Evolutionary conservation across 2,113 vertebrate species (phyloP), one percentile per base, ranked within the genome.

Genomic region (Zosterops pallidus): DNA sequence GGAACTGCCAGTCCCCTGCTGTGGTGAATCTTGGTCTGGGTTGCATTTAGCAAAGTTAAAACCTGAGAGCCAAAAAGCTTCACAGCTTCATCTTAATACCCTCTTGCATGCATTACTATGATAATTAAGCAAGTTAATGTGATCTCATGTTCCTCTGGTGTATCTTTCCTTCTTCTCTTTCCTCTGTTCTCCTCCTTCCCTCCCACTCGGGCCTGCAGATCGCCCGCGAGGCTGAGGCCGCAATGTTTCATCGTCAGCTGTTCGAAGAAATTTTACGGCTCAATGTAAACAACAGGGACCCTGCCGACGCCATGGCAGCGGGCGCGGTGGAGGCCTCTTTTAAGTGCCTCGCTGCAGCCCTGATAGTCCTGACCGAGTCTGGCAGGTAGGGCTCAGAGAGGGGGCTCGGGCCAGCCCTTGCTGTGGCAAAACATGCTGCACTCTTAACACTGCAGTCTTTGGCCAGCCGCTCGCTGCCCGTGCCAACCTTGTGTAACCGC

Each of bases 291-390:
- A 98, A 97, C 97, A 98, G 97, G 91, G 99, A 99, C 96, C 98
- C 98, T 62, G 98, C 98, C 37, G 99, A 99, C 95, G 99, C 99
- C 95, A 99, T 99, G 98, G 99, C 99, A 90, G 98, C 98, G 41
- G 99, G 99, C 22, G 99, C 99, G 21, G 99, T 99, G 94, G 98
- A 99, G 97, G 99, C 99, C 82, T 99, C 99, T 96, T 99, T 99
- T 99, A 99, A 99, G 97, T 99, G 99, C 97, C 98, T 99, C 97
- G 98, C 99, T 74, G 96, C 98, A 92, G 99, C 98, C 86, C 97
- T 99, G 97, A 97, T 99, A 99, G 99, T 99, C 98, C 98, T 99
- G 98, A 99, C 99, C 33, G 99, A 99, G 95, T 99, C 99, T 22
- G 99, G 99, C 98, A 99, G 99, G 99, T 99, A 99, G 98, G 99